These are phyloP conservation scores for Lanistes nyassanus DNA, from an alignment of 1,140 invertebrate species.

Conservation along the genomic window DNA sequence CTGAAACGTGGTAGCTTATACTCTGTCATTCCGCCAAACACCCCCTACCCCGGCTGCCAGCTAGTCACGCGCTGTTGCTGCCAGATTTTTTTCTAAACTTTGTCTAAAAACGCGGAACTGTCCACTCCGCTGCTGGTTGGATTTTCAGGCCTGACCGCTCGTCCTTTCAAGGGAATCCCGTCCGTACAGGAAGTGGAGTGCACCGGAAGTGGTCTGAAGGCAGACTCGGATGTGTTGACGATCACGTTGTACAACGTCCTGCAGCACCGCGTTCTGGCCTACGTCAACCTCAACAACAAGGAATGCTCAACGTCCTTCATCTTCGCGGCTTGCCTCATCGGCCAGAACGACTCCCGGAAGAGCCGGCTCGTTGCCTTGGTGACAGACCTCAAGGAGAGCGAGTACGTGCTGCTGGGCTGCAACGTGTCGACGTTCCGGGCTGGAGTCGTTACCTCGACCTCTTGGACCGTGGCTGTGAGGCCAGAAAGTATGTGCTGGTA, in stretches of 20 bases:
- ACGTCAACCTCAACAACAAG: conserved; percentile 13
- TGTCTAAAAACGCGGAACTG: background rate
- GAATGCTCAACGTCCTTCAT: conserved; percentile 1
- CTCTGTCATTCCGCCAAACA: background rate
- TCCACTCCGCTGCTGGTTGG: background rate
- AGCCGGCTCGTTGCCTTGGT: conserved; percentile 9
- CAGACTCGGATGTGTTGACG: conserved; percentile 11
- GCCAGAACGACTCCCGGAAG: background rate
- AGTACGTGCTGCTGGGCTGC: background rate
- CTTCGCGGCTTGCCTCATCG: conserved; percentile 10
- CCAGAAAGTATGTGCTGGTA: conserved; percentile 6
- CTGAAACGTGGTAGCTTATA: background rate
- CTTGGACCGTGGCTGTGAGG: background rate
- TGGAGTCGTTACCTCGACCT: background rate
- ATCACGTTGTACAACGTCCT: conserved; percentile 3
- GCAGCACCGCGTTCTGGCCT: conserved; percentile 8
- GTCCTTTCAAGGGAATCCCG: background rate
- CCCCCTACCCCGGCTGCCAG: background rate
- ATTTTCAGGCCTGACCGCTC: conserved; percentile 9
- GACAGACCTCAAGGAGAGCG: background rate
- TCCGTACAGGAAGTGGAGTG: conserved; percentile 14
- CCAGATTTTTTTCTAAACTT: no score
- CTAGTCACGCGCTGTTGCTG: background rate
- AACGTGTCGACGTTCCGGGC: conserved; percentile 12
- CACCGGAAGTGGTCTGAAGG: background rate